Evolutionary conservation across 2,797 vertebrate genomes (phyloP).

Genomic region (Discoglossus pictus): DNA sequence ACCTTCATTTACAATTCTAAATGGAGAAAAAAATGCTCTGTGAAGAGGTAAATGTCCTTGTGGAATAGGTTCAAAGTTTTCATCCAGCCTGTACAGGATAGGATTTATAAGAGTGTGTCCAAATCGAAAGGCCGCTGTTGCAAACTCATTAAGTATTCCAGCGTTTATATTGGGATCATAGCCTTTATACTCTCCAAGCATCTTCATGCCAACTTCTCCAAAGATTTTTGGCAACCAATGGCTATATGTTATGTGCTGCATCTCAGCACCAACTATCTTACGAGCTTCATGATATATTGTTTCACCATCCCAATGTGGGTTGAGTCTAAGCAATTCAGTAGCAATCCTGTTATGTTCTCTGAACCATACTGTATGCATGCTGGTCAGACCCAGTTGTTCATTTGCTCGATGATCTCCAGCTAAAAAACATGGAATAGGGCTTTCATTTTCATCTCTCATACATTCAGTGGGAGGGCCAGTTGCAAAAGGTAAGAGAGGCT

Average conservation of each 20-base stretch:
- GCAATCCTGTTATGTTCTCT: constrained; percentile 96
- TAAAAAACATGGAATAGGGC: constrained; percentile 95
- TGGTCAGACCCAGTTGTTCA: constrained; percentile 91
- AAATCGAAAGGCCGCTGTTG: constrained; percentile 95
- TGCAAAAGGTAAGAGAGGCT: constrained; percentile 93
- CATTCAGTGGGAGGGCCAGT: constrained; percentile 94
- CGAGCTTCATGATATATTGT: constrained; percentile 95
- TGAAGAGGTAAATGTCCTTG: constrained; percentile 94
- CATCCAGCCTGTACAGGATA: constrained; percentile 86
- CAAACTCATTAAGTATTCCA: constrained; percentile 90
- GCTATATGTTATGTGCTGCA: constrained; percentile 96
- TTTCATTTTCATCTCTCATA: constrained; percentile 95
- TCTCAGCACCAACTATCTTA: constrained; percentile 93
- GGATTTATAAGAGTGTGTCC: constrained; percentile 97
- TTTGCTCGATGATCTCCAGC: constrained; percentile 96
- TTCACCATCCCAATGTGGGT: constrained; percentile 98
- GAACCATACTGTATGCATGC: constrained; percentile 97
- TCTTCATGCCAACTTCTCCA: constrained; percentile 88
- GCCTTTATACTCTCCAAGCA: constrained; percentile 83
- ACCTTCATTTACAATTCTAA: constrained; percentile 95
- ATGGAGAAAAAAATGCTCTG: constrained; percentile 96
- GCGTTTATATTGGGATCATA: constrained; percentile 91
- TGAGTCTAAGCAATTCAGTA: constrained; percentile 85
- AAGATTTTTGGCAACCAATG: constrained; percentile 97
- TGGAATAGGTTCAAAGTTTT: constrained; percentile 86